phyloP scores from a whole-genome alignment of 2,888 invertebrate species.

The Rhamnusium bicolor region DNA sequence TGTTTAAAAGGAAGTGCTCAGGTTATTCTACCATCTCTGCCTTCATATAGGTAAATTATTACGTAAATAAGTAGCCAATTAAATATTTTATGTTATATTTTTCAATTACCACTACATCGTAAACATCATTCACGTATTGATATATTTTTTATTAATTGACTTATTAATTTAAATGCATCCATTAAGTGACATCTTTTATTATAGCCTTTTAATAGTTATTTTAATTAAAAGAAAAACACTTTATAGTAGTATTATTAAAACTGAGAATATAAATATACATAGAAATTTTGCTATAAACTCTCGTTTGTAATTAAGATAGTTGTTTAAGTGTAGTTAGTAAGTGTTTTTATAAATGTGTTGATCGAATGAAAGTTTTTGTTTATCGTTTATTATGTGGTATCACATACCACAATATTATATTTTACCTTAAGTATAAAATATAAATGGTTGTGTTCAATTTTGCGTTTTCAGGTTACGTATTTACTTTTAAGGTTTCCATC shows the following conservation, averaged over 20 bases:
- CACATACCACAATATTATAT: slow-evolving; percentile 10
- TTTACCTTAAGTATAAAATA: slow-evolving; percentile 21
- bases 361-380: slow-evolving; percentile 53
- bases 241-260: slow-evolving; percentile 24
- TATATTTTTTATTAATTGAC: background rate
- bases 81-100: slow-evolving; percentile 18
- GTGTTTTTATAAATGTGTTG: slow-evolving; percentile 56
- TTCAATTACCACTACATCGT: slow-evolving; percentile 23
- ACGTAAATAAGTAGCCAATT: slow-evolving; percentile 51
- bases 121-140: slow-evolving; percentile 15
- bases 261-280: slow-evolving; percentile 25
- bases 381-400: slow-evolving; percentile 39
- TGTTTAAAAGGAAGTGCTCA: slow-evolving; percentile 65
- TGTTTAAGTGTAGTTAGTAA: slow-evolving; percentile 49
- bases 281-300: slow-evolving; percentile 39
- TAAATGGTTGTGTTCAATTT: slow-evolving; percentile 50
- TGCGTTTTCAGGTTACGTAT: slow-evolving; percentile 32
- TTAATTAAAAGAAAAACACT: slow-evolving; percentile 8
- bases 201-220: background rate
- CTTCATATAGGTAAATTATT: slow-evolving; percentile 60
- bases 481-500: slow-evolving; percentile 30
- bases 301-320: slow-evolving; percentile 36
- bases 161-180: background rate
- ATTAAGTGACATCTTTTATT: slow-evolving; percentile 2
- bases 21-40: slow-evolving; percentile 70